Base-by-base conservation (phyloP, 2,888 invertebrate species). In the Lithosia quadra region DNA sequence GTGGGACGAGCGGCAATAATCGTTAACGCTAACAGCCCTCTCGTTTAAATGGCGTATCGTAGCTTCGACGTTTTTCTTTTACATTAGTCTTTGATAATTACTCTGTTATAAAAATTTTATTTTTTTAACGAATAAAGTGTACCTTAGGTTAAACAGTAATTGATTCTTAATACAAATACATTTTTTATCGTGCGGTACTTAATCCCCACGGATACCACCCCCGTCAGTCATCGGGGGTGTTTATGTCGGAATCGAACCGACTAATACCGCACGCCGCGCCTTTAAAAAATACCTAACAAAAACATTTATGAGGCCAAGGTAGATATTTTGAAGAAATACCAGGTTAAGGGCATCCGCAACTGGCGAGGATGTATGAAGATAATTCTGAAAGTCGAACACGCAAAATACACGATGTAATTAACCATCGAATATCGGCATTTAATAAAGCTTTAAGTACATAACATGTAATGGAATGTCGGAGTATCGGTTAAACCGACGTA, bases 21-120 rank as follows among this genome's bases (percentile, higher is more conserved):
- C 90, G 90, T 92, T 93, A 91, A 86, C 88, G 86, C 74, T 89
- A 91, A 92, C 87, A 84, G 85, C 75, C 77, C 72, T 76, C 88
- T n/a, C n/a, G 88, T 88, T 91, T 90, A 88, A 87, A 86, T 86
- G 78, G 78, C 84, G 79, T 80, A 82, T 83, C 85, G 80, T 73
- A 74, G 73, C 76, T 79, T 80, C 81, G 76, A 84, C 84, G 83
- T 87, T 88, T 89, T 87, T 86, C 85, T 78, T 70, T 77, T 78
- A 49, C 21, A 39, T 39, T 21, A n/a, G 34, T 62, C 18, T 18
- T n/a, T 28, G 39, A 61, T 21, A 24, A 43, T 61, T 49, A n/a
- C 24, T 13, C 24, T 28, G 11, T 57, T 43, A 57, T 33, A 33
- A 28, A 28, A 57, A 22, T 24, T 56, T 56, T 56, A 4, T 11